Evolutionary conservation across 92 coral and sea anemone species (phyloP), one percentile per base, ranked within the genome.

Genomic region (Galaxea fascicularis): DNA sequence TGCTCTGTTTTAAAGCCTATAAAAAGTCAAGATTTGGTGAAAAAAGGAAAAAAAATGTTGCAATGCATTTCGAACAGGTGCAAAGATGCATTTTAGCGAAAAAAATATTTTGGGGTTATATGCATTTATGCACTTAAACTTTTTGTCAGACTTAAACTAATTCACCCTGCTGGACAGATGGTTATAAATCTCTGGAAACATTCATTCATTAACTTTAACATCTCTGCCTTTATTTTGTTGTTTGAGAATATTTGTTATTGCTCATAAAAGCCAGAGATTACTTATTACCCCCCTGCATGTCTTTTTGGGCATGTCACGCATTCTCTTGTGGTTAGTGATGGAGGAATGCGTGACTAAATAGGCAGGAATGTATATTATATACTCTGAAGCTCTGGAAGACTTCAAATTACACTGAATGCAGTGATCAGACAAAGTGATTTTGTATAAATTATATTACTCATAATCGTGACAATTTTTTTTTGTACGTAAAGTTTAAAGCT

Each of bases 141-240:
- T 65, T 15, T 11, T 60, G 10, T 54, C 13, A 8, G 49, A 35
- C 10, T 30, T 4, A 44, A 39, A 39, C 41, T 4, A 75, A 59
- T 26, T 17, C 68, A 24, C 54, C 60, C 83, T 78, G 83, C 83
- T 65, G 83, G 83, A 78, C 83, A 78, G 83, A 64, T n/a, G 13
- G 9, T 6, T 66, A 29, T 8, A 39, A 10, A 14, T 69, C 24
- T 69, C 16, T 69, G 51, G 15, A 69, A 69, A 5, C 22, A 16
- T 0, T 4, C 44, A 10, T 14, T 44, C 17, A 5, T 24, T 44
- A 26, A 45, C 35, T 9, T 41, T 31, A 28, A 64, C 25, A 46
- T 45, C 44, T 25, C 59, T 60, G 39, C 27, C 44, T 58, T 77
- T 17, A 14, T 65, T 14, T 65, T 18, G 8, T 39, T 1, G 14